Conservation (phyloP, 2,797 vertebrate genomes). For the Rhinatrema bivittatum region DNA sequence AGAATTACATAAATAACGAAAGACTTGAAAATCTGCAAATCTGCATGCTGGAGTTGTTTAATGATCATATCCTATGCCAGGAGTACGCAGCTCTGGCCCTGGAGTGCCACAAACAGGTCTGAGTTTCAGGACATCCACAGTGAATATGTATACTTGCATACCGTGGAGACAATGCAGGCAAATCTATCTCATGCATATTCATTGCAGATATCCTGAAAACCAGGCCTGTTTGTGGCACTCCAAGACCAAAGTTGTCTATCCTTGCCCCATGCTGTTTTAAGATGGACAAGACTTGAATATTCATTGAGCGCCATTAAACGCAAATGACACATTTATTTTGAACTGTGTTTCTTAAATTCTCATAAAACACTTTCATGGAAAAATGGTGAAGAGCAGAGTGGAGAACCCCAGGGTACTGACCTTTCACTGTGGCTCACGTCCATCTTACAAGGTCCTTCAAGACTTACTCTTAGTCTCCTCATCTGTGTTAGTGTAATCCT, state of each 20-base stretch:
- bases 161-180: too few relatives aligned
- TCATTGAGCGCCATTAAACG: constrained; percentile 56
- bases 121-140: too few relatives aligned
- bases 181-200: too few relatives aligned
- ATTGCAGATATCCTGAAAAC: too few relatives aligned
- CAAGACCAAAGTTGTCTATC: too few relatives aligned
- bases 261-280: constrained; percentile 47
- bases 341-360: constrained; percentile 42
- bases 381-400: constrained; percentile 18
- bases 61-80: constrained; percentile 30
- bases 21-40: constrained; percentile 41
- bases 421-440: neutral
- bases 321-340: constrained; percentile 44
- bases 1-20: constrained; percentile 54
- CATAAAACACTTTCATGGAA: constrained; percentile 44
- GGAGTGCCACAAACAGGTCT: too few relatives aligned
- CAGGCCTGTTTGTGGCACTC: too few relatives aligned
- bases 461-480: too few relatives aligned
- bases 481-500: too few relatives aligned
- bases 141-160: too few relatives aligned
- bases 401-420: constrained; percentile 13
- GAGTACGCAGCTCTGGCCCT: too few relatives aligned
- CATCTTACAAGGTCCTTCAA: neutral
- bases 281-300: constrained; percentile 48
- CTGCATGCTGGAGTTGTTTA: constrained; percentile 54